These are phyloP conservation scores for Capromys pilorides DNA, from an alignment of 2,797 vertebrate species.

Conservation along the genomic window DNA sequence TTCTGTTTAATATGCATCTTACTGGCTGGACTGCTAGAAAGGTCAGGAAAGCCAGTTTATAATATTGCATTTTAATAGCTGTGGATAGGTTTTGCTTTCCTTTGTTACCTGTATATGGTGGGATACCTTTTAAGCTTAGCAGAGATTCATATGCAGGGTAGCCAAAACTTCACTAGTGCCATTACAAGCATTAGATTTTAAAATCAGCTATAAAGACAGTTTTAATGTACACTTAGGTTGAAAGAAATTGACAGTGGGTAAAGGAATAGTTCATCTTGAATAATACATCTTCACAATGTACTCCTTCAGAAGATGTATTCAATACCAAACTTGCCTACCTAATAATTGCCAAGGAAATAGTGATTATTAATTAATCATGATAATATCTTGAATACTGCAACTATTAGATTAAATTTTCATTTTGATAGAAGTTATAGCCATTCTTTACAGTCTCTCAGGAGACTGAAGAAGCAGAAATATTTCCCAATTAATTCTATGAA, in stretches of 20 bases:
- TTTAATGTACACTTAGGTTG: not conserved
- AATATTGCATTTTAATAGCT: not conserved
- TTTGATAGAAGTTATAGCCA: not conserved
- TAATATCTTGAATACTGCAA: not conserved
- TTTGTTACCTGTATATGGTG: not conserved
- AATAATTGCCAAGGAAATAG: conserved; percentile 43
- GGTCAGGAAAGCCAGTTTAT: not conserved
- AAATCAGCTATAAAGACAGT: not conserved
- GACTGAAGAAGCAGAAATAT: not conserved
- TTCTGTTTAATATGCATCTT: not conserved
- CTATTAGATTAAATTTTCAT: conserved; percentile 10
- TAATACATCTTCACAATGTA: not conserved
- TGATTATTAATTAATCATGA: not conserved
- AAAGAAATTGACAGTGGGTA: not conserved
- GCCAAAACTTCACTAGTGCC: not conserved
- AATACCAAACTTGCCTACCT: not conserved
- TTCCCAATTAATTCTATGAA: not conserved
- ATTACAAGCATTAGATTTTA: not conserved
- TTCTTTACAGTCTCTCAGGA: not conserved
- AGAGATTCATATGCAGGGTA: not conserved
- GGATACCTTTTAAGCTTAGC: not conserved
- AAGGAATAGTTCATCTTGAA: not conserved
- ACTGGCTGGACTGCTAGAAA: not conserved
- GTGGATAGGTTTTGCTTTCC: not conserved
- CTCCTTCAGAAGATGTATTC: conserved; percentile 7